Conservation (phyloP, 2,113 vertebrate species). For the Phoxinus phoxinus region DNA sequence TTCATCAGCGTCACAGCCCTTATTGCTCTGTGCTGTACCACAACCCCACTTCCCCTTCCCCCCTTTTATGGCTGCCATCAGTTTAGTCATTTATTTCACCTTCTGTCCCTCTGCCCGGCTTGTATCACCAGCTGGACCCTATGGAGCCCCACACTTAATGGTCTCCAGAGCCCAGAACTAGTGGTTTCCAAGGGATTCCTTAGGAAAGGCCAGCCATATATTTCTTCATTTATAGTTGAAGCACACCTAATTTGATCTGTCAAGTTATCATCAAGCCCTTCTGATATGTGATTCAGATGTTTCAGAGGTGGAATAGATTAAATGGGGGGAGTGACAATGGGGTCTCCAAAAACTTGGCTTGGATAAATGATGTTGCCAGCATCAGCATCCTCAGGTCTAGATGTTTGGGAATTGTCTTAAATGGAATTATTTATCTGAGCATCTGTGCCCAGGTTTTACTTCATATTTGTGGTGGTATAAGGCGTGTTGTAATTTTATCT, state of each 20-base stretch:
- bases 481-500: neutral
- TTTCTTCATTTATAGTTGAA: conserved; percentile 28
- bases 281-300: conserved; percentile 17
- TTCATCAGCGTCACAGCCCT: conserved; percentile 81
- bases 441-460: neutral
- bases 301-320: conserved; percentile 1
- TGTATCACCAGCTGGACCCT: conserved; percentile 77
- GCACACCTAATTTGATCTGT: conserved; percentile 44
- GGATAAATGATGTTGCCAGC: neutral
- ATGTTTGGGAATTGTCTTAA: neutral
- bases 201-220: conserved; percentile 17
- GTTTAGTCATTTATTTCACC: conserved; percentile 79
- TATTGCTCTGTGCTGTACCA: conserved; percentile 79
- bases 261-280: conserved; percentile 22
- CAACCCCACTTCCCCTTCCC: conserved; percentile 40
- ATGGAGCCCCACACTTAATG: conserved; percentile 71
- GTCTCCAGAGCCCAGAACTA: conserved; percentile 66
- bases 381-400: neutral
- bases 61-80: conserved; percentile 79
- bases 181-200: conserved; percentile 42
- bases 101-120: conserved; percentile 62
- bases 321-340: neutral
- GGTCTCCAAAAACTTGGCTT: neutral
- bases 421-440: neutral
- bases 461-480: neutral